A percentile compares a stretch with the other conserved stretches of the same genome.
Conservation (phyloP, 2,888 invertebrate genomes). For the Lithosia quadra region DNA sequence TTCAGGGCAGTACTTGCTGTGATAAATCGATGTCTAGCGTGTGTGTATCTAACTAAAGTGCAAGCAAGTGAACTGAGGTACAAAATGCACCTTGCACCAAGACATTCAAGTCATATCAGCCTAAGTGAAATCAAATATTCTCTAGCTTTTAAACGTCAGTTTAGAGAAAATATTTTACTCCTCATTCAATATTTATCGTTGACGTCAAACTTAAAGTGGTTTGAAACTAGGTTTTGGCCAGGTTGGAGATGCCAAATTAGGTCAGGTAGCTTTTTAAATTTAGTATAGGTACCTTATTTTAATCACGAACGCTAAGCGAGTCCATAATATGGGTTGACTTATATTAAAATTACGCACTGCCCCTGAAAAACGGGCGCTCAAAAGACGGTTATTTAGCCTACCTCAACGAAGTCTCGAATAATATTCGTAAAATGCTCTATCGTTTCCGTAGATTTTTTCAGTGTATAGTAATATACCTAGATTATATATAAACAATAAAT, state of each 20-base stretch:
- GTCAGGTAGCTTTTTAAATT: neutral
- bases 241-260: neutral
- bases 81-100: neutral
- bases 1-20: neutral
- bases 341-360: neutral
- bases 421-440: neutral
- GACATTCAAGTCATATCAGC: neutral
- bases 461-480: neutral
- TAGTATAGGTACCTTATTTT: neutral
- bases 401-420: neutral
- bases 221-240: neutral
- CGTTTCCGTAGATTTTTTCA: neutral
- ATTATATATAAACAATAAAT: neutral
- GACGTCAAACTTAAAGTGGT: slow-evolving; percentile 7
- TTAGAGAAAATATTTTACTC: neutral
- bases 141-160: neutral
- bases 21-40: neutral
- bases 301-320: neutral
- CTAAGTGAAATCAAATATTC: neutral
- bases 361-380: neutral
- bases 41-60: neutral
- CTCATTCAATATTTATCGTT: neutral
- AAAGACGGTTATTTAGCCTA: neutral
- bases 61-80: neutral
- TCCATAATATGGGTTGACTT: neutral